Evolutionary conservation across 2,797 vertebrate genomes (phyloP), one percentile per base, ranked within the genome.

Genomic region (Astyanax mexicanus): DNA sequence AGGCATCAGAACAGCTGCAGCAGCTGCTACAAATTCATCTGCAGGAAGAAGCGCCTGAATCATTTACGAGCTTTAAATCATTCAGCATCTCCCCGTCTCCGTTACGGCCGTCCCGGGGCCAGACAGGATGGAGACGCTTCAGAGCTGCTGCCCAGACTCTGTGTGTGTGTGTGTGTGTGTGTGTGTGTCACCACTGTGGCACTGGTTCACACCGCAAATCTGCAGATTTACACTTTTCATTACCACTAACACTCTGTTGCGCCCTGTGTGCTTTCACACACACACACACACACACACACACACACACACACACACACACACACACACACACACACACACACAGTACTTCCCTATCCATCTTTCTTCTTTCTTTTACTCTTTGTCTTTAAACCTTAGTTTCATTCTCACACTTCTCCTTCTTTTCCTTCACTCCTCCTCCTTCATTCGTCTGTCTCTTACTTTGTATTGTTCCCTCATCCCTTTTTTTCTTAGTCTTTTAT

Each of bases 11-110:
- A 17, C 55, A 60, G 57, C 13, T n/a, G 32, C 57, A 60, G 57
- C 57, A 35, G 49, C 49, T 52, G 57, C 45, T 65, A 44, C 29
- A 32, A 25, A 19, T 73, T 62, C 58, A 54, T 38, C 57, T 35
- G 17, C 8, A n/a, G 55, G 54, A 60, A 29, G 12, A 11, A 7
- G 23, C 19, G 27, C 52, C 45, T 74, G 45, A 81, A 76, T 79
- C 38, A 72, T 68, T 79, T 42, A 68, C 15, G 21, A 72, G 25
- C 42, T 49, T 64, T 75, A 44, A 57, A 79, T 72, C 72, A 75
- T 75, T 72, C 15, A 72, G 58, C 51, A 44, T 57, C 71, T 72
- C 52, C 64, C 45, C 62, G 45, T 62, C 69, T 68, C 44, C 21
- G 49, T 38, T 57, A 60, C 44, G 49, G 23, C 32, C n/a, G 62